Conservation (phyloP, 2,888 invertebrate species). For the Orthosia cruda region DNA sequence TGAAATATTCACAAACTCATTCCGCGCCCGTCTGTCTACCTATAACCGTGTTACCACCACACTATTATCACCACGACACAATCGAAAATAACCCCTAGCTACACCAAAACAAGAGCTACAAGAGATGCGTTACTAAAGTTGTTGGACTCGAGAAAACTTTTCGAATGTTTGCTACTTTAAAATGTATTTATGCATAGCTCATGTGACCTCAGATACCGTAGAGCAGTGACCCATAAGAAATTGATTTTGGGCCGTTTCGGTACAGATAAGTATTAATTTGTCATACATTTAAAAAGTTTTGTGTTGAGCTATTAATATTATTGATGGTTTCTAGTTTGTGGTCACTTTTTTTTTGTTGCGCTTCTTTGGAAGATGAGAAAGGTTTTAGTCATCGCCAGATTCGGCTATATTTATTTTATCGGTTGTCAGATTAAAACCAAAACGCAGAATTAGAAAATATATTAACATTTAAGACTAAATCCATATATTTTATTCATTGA, state of each 20-base stretch:
- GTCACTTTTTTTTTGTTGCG: slow-evolving; percentile 32
- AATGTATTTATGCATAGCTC: slow-evolving; percentile 85
- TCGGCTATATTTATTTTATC: background rate
- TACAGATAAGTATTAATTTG: slow-evolving; percentile 72
- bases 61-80: slow-evolving; percentile 40
- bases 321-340: slow-evolving; percentile 28
- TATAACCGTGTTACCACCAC: slow-evolving; percentile 79
- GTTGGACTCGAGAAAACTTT: slow-evolving; percentile 69
- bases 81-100: slow-evolving; percentile 66
- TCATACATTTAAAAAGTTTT: slow-evolving; percentile 69
- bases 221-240: slow-evolving; percentile 81
- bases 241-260: slow-evolving; percentile 80
- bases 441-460: background rate
- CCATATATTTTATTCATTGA: background rate
- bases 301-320: slow-evolving; percentile 56
- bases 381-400: slow-evolving; percentile 28
- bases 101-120: slow-evolving; percentile 25
- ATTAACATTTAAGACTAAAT: background rate
- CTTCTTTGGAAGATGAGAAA: slow-evolving; percentile 22
- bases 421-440: background rate
- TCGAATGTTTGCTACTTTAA: slow-evolving; percentile 76
- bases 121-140: slow-evolving; percentile 47
- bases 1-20: slow-evolving; percentile 91
- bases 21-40: slow-evolving; percentile 88
- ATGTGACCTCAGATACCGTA: slow-evolving; percentile 77